These are phyloP conservation scores for Pomacea maculata DNA, from an alignment of 1,140 invertebrate species.

Conservation along the genomic window DNA sequence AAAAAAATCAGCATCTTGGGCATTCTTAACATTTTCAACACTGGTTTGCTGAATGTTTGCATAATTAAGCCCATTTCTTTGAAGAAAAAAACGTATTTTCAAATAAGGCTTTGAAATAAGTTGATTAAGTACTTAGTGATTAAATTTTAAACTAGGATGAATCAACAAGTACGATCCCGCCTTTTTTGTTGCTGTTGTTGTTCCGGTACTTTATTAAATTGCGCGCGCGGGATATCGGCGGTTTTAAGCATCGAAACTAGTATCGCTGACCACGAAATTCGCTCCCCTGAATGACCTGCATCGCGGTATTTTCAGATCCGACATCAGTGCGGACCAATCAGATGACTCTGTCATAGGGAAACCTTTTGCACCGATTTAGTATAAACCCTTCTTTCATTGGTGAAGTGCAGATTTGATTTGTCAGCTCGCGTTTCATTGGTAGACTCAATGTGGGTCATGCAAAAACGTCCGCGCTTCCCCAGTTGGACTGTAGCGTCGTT, in stretches of 20 bases:
- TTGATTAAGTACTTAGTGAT: too few relatives aligned
- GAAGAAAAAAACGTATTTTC: too few relatives aligned
- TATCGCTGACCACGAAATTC: constrained; percentile 17
- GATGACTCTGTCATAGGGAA: neutral
- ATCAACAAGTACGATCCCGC: too few relatives aligned
- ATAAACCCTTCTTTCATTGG: constrained; percentile 10
- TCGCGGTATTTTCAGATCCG: constrained; percentile 10
- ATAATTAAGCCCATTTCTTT: too few relatives aligned
- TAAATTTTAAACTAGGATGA: too few relatives aligned
- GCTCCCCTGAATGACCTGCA: constrained; percentile 22
- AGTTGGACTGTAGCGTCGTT: constrained; percentile 12
- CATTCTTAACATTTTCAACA: too few relatives aligned
- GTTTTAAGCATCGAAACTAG: neutral
- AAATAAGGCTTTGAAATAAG: too few relatives aligned
- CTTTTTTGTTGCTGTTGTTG: too few relatives aligned
- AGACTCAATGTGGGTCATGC: constrained; percentile 14
- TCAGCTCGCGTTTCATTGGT: constrained; percentile 12
- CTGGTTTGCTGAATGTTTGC: too few relatives aligned
- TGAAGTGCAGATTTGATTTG: constrained; percentile 1
- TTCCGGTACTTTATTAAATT: too few relatives aligned
- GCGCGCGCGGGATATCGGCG: too few relatives aligned
- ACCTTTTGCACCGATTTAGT: neutral
- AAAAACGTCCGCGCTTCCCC: constrained; percentile 21
- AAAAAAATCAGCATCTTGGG: too few relatives aligned
- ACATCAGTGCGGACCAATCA: constrained; percentile 14